Evolutionary conservation across 2,888 invertebrate species (phyloP).

Genomic region (Mystacides longicornis): DNA sequence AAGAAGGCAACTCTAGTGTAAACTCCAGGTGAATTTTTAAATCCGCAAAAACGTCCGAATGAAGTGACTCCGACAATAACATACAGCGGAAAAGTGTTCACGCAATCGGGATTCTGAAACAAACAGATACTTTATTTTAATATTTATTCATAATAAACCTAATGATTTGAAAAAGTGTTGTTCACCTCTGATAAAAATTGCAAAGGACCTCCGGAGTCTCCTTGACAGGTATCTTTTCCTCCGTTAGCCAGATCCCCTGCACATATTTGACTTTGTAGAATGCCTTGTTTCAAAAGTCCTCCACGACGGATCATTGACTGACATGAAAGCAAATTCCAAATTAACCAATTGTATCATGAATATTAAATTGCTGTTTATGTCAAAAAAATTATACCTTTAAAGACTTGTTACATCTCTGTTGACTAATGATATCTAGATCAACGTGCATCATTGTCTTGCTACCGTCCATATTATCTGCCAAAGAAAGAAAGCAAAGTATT

Average conservation of each 20-base stretch:
- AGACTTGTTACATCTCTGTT: constrained; percentile 36
- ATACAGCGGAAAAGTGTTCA: constrained; percentile 37
- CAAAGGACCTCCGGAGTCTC: constrained; percentile 46
- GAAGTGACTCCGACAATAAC: constrained; percentile 46
- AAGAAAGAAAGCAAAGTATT: no score
- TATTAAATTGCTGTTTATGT: no score
- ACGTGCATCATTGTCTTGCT: constrained; percentile 46
- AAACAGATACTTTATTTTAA: neutral
- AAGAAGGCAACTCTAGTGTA: constrained; percentile 44
- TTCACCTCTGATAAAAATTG: constrained; percentile 35
- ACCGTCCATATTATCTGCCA: constrained; percentile 28
- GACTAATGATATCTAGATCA: constrained; percentile 38
- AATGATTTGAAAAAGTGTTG: neutral
- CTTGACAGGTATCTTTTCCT: constrained; percentile 45
- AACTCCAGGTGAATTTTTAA: constrained; percentile 46
- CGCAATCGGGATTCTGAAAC: constrained; percentile 22
- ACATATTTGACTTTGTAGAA: constrained; percentile 38
- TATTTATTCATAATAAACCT: neutral
- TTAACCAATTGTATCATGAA: neutral
- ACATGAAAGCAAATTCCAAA: constrained; percentile 26
- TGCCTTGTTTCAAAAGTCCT: constrained; percentile 33
- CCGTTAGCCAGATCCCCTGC: constrained; percentile 44
- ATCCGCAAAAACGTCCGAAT: constrained; percentile 48
- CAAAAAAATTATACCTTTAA: no score
- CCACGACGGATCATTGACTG: constrained; percentile 35